Evolutionary conservation across 1,140 invertebrate genomes (phyloP), one percentile per base, ranked within the genome.

Genomic region (Drosophila dunni): DNA sequence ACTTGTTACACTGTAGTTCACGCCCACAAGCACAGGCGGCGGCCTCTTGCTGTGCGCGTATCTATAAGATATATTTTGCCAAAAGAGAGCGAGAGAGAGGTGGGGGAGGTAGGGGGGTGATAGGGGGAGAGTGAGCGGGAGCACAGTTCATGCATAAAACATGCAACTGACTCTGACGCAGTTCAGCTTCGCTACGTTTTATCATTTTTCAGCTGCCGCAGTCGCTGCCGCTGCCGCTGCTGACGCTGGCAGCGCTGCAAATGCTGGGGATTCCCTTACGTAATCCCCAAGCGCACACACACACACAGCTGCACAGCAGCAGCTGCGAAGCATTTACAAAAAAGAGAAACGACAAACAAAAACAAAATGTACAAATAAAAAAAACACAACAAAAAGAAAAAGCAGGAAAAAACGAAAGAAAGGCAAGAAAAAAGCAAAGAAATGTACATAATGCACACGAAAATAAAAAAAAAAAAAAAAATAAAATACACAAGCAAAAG

Each of bases 231-330:
- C 75, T 70, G 72, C 36, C 45, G 78, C 78, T 76, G 82, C 75
- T 53, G 79, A 42, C 68, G 83, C 61, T 61, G 83, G 65, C 79
- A 70, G 79, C 76, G 73, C 79, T 83, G 83, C 77, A 89, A 86
- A 88, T 88, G 83, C 78, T 88, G 83, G 83, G 83, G 84, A 88
- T 89, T 88, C 83, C 83, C 83, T 88, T 88, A 88, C 83, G 83
- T 88, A 88, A 88, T 89, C 83, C 83, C 83, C 83, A 79, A 88
- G 84, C 83, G 84, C 83, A 75, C 76, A 88, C 83, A 86, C 20
- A 66, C 9, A 54, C 33, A 78, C 24, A 45, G n/a, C 24, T 17
- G 34, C 17, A 69, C 24, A n/a, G 20, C 17, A 69, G 71, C 72
- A 75, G 66, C 72, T 73, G 65, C 66, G 64, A 73, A 73, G 64